Evolutionary conservation across 2,888 invertebrate species (phyloP).

Genomic region (Lasioglossum malachurum): DNA sequence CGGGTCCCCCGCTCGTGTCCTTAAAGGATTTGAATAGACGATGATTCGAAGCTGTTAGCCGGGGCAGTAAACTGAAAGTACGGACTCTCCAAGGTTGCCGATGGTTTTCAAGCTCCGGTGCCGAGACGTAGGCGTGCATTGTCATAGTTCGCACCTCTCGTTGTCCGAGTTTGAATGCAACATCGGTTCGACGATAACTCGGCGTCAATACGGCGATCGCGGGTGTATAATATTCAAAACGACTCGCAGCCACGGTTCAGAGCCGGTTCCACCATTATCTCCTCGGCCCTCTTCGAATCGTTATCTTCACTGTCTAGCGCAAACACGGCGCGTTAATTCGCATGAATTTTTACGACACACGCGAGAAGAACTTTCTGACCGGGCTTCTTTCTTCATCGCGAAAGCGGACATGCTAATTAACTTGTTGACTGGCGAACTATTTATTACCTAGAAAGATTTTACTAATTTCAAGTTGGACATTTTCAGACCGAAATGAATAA

Average conservation of each 20-base stretch:
- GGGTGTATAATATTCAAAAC: background rate
- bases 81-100: constrained; percentile 46
- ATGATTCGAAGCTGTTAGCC: constrained; percentile 44
- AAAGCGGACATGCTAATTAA: background rate
- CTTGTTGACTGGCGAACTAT: background rate
- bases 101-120: constrained; percentile 53
- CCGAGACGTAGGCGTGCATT: constrained; percentile 55
- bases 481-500: background rate
- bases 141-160: constrained; percentile 42
- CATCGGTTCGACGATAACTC: constrained; percentile 51
- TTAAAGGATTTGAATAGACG: constrained; percentile 42
- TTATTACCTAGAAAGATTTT: background rate
- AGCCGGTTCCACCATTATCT: background rate
- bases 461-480: background rate
- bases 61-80: constrained; percentile 43
- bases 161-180: constrained; percentile 55
- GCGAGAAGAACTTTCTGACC: background rate
- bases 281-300: background rate
- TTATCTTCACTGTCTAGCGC: background rate
- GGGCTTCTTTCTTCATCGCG: background rate
- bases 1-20: background rate
- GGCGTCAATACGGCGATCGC: constrained; percentile 45
- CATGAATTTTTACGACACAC: background rate
- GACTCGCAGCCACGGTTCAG: background rate
- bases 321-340: background rate